Evolutionary conservation across 2,888 invertebrate species (phyloP).

Genomic region (Spisula solida): DNA sequence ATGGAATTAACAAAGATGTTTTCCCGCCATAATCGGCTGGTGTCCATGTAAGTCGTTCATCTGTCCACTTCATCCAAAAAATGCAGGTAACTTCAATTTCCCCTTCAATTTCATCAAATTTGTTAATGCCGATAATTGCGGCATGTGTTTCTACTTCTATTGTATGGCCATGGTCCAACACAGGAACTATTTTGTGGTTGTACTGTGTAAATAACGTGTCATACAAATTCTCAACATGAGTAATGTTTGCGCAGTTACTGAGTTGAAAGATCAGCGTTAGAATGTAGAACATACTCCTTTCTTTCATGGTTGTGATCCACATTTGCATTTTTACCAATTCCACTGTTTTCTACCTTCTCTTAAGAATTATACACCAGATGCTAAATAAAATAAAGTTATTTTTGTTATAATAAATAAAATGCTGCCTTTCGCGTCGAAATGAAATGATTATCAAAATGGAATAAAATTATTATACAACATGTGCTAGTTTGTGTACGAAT

Average conservation of each 20-base stretch:
- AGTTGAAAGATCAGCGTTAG: not conserved
- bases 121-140: conserved; percentile 48
- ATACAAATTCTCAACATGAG: conserved; percentile 39
- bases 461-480: too few species aligned
- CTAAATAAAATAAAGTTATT: too few species aligned
- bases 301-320: not conserved
- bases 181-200: conserved; percentile 41
- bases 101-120: conserved; percentile 59
- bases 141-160: conserved; percentile 23
- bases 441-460: too few species aligned
- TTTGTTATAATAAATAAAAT: too few species aligned
- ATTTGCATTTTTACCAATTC: too few species aligned
- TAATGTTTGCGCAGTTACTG: conserved; percentile 17
- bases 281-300: not conserved
- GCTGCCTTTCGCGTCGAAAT: too few species aligned
- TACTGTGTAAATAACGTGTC: conserved; percentile 42
- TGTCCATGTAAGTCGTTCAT: conserved; percentile 53
- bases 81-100: conserved; percentile 41
- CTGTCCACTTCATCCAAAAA: conserved; percentile 45
- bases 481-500: too few species aligned
- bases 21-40: conserved; percentile 48
- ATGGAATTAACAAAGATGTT: conserved; percentile 27
- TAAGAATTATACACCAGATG: too few species aligned
- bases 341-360: too few species aligned
- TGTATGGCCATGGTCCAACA: conserved; percentile 19